phyloP scores from a whole-genome alignment of 2,113 vertebrate genomes.

The Lycaon pictus region DNA sequence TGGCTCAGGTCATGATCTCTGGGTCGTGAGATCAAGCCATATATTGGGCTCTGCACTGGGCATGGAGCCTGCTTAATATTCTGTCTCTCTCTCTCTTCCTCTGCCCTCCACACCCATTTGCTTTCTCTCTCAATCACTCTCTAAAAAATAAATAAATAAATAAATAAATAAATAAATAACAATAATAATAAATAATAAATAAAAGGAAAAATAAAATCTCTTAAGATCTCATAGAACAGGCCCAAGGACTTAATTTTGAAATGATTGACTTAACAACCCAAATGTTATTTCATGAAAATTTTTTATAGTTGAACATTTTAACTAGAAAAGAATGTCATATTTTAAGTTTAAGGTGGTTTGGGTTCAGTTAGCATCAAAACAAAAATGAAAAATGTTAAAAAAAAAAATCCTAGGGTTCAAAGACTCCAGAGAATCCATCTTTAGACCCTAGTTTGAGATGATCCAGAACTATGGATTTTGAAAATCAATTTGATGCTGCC shows the following conservation, averaged over 20 bases:
- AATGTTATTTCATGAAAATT: slow-evolving; percentile 16
- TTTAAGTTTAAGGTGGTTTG: background rate
- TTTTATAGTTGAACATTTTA: slow-evolving; percentile 3
- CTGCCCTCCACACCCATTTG: background rate
- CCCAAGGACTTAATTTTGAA: slow-evolving; percentile 14
- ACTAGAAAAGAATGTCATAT: background rate
- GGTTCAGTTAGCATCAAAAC: slow-evolving; percentile 1
- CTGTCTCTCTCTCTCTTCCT: background rate
- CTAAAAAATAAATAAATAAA: too few species aligned
- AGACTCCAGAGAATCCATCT: background rate
- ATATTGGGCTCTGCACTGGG: background rate
- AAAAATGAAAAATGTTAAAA: background rate
- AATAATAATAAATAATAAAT: background rate
- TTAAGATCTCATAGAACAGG: background rate
- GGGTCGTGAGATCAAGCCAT: background rate
- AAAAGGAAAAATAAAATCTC: background rate
- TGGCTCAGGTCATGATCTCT: background rate
- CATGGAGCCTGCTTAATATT: background rate
- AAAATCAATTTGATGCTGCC: background rate
- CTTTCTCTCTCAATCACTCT: background rate
- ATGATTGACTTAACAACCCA: background rate
- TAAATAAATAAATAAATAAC: too few species aligned
- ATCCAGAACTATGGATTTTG: background rate
- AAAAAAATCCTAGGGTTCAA: background rate
- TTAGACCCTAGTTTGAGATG: background rate